phyloP scores from a whole-genome alignment of 35 echinoderm and acorn worm species.

The Nesometra sesokonis region DNA sequence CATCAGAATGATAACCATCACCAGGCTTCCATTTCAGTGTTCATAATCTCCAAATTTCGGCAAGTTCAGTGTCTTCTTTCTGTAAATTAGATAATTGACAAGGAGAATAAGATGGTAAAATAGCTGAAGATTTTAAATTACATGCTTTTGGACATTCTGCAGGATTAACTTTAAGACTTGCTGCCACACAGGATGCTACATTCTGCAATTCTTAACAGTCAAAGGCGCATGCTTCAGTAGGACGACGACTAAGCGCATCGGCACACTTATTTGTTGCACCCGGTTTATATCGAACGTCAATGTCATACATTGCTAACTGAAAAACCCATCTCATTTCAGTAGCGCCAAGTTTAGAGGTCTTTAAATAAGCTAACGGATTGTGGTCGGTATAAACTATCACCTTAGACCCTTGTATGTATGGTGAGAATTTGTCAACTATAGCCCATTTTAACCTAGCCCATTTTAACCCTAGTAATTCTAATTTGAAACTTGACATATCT shows the following conservation, averaged over 20 bases:
- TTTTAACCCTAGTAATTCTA: slow-evolving; percentile 15
- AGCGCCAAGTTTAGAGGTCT: slow-evolving; percentile 29
- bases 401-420: slow-evolving; percentile 3
- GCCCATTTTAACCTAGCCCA: slow-evolving; percentile 58
- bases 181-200: no score
- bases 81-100: slow-evolving; percentile 9
- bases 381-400: slow-evolving; percentile 10
- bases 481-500: slow-evolving; percentile 5
- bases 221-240: neutral
- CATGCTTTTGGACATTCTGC: no score
- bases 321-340: slow-evolving; percentile 17
- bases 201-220: no score
- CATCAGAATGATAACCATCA: no score
- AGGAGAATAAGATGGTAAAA: slow-evolving; percentile 14
- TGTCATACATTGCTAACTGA: slow-evolving; percentile 12
- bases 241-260: slow-evolving; percentile 20
- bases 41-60: slow-evolving; percentile 9
- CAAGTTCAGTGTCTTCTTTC: slow-evolving; percentile 1
- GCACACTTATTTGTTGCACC: slow-evolving; percentile 11
- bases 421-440: slow-evolving; percentile 16
- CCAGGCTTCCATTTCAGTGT: neutral
- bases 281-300: slow-evolving; percentile 14
- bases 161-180: no score
- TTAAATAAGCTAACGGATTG: slow-evolving; percentile 20
- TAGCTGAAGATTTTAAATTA: neutral